Evolutionary conservation across 2,888 invertebrate genomes (phyloP), one percentile per base, ranked within the genome.

Genomic region (Spialia ferax): DNA sequence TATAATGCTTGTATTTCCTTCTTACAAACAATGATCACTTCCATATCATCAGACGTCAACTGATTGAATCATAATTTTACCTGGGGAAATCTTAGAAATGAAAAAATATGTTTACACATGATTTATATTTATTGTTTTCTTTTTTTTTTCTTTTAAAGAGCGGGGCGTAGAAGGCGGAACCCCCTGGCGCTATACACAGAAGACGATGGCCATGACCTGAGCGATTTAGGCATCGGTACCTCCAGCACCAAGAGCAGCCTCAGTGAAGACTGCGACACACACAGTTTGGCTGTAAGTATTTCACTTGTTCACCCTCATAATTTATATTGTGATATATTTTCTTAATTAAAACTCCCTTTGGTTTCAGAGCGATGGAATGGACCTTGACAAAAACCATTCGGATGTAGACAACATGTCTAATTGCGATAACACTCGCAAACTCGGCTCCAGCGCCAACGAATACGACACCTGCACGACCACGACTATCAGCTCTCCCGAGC

Each of bases 151-250:
- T 68, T 77, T 83, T 82, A 1, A 85, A 94, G 94, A 72, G 93
- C 91, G 70, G 94, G 94, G 2, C 88, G 91, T 63, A 88, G 93
- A 89, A 84, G 93, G 88, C 86, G 89, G 79, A 95, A 88, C 84
- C 95, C 93, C 67, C 89, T 97, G 65, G 95, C 96, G 3, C 93
- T 97, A 76, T 97, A 97, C 88, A 95, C 96, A 71, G 97, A 97
- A 77, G 97, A 97, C 75, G 97, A 97, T 82, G 95, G 96, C 52
- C 97, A 97, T 81, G 97, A 97, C 90, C 95, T 97, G 73, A 97
- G 97, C 79, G 97, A 97, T 87, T 95, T 97, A 76, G 97, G 97
- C 69, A 97, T 97, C 80, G 95, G 95, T 73, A 95, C 95, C 62
- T 95, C 95, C 78, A 95, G 95, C 79, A 95, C 95, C 75, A 95